Evolutionary conservation across 2,888 invertebrate genomes (phyloP).

Genomic region (Tetropium fuscum): DNA sequence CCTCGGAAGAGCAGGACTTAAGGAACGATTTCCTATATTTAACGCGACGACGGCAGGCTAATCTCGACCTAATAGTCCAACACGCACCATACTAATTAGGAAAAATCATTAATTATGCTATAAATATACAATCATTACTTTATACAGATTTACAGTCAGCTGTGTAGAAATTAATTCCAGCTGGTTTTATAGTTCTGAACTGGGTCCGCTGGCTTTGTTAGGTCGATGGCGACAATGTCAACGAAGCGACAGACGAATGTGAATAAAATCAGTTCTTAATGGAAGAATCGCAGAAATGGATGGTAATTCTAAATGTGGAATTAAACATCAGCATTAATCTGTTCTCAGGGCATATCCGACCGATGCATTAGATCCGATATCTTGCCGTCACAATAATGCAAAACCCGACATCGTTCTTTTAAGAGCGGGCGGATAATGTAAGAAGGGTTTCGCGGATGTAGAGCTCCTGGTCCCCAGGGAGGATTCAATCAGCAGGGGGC

Average conservation of each 20-base stretch:
- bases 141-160: slow-evolving; percentile 43
- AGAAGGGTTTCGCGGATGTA: slow-evolving; percentile 24
- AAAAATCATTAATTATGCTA: slow-evolving; percentile 63
- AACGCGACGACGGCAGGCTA: slow-evolving; percentile 50
- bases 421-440: slow-evolving; percentile 26
- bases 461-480: slow-evolving; percentile 37
- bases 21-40: slow-evolving; percentile 57
- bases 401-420: slow-evolving; percentile 23
- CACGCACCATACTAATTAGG: slow-evolving; percentile 65
- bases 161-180: slow-evolving; percentile 28
- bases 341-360: slow-evolving; percentile 17
- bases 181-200: not conserved
- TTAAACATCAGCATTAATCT: slow-evolving; percentile 7
- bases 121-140: slow-evolving; percentile 60
- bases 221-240: slow-evolving; percentile 12
- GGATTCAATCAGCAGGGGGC: slow-evolving; percentile 43
- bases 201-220: slow-evolving; percentile 12
- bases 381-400: slow-evolving; percentile 2
- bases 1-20: slow-evolving; percentile 52
- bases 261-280: too few relatives aligned
- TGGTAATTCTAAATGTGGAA: too few relatives aligned
- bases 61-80: slow-evolving; percentile 51
- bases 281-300: too few relatives aligned
- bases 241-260: too few relatives aligned
- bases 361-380: slow-evolving; percentile 17